Evolutionary conservation across 1,140 invertebrate genomes (phyloP).

Genomic region (Drosophila rhopaloa): DNA sequence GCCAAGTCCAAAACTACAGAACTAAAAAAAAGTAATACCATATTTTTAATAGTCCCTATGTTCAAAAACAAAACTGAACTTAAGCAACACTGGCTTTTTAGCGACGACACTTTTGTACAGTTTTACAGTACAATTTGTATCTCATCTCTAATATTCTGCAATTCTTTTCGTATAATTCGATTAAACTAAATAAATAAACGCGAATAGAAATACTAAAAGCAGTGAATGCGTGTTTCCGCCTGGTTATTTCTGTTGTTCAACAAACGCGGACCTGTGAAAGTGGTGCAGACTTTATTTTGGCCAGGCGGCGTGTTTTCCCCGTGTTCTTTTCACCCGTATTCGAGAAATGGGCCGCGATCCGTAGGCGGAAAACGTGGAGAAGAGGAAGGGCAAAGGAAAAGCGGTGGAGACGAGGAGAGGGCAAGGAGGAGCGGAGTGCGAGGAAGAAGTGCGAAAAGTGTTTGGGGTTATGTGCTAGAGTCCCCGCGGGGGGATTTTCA

Average conservation of each 20-base stretch:
- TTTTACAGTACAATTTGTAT: too few relatives aligned
- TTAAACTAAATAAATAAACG: conserved; percentile 17
- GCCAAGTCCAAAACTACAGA: not conserved
- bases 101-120: too few relatives aligned
- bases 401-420: not conserved
- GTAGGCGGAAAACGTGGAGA: conserved; percentile 37
- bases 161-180: conserved; percentile 11
- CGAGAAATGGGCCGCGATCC: conserved; percentile 36
- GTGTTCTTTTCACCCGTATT: conserved; percentile 12
- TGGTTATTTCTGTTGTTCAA: too few relatives aligned
- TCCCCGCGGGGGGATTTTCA: conserved; percentile 23
- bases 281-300: not conserved
- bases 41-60: too few relatives aligned
- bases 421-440: conserved; percentile 4
- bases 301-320: conserved; percentile 23
- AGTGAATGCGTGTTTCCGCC: not conserved
- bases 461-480: conserved; percentile 73
- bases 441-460: conserved; percentile 56
- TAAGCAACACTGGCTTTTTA: too few relatives aligned
- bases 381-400: conserved; percentile 4
- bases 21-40: too few relatives aligned
- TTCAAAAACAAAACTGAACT: too few relatives aligned
- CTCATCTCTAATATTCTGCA: not conserved
- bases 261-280: too few relatives aligned
- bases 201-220: not conserved